Conservation (phyloP, 2,113 vertebrate species). For the Perca fluviatilis region DNA sequence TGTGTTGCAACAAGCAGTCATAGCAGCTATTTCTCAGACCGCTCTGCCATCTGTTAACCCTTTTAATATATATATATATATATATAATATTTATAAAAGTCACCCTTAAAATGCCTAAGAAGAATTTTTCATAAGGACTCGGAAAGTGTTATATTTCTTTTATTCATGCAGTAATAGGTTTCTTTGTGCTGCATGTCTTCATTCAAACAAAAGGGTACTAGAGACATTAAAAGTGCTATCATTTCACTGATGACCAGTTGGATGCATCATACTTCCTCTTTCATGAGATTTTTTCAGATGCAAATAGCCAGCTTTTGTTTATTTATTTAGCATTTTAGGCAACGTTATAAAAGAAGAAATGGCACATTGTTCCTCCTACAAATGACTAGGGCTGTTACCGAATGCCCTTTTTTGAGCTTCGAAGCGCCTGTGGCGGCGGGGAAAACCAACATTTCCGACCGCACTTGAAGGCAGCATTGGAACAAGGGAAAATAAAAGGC, state of each 20-base stretch:
- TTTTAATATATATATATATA: background rate
- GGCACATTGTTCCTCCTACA: background rate
- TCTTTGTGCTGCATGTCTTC: background rate
- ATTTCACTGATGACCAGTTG: background rate
- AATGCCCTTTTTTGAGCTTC: too few relatives aligned
- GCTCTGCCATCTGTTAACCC: background rate
- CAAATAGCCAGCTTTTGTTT: background rate
- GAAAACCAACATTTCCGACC: too few relatives aligned
- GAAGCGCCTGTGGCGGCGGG: too few relatives aligned
- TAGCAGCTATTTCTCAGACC: constrained; percentile 1
- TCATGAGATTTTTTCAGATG: background rate
- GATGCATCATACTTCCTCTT: constrained; percentile 5
- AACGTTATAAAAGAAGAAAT: background rate
- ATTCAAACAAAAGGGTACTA: background rate
- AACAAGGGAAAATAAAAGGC: too few relatives aligned
- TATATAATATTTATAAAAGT: background rate
- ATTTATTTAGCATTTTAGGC: background rate
- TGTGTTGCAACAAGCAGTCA: constrained; percentile 21
- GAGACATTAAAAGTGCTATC: background rate
- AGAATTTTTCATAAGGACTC: background rate
- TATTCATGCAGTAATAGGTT: background rate
- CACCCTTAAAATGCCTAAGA: background rate
- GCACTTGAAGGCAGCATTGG: too few relatives aligned
- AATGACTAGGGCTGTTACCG: too few relatives aligned
- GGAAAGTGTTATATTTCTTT: background rate